Evolutionary conservation across 2,888 invertebrate species (phyloP).

Genomic region (Melanotus villosus): DNA sequence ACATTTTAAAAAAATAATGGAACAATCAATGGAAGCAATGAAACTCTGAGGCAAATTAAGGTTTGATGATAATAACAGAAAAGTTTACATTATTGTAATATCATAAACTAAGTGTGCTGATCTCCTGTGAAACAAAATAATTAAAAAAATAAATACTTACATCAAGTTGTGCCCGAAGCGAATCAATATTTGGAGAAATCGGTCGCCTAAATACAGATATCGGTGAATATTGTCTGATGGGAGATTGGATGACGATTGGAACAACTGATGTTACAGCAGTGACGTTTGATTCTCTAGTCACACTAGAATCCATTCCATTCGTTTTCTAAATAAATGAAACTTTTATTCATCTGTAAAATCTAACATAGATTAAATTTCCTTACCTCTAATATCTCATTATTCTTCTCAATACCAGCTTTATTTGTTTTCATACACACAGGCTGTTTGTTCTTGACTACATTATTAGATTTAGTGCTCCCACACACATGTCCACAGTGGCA

Average conservation of each 20-base stretch:
- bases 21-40: no score
- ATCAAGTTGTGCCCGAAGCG: conserved; percentile 69
- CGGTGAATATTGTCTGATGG: conserved; percentile 48
- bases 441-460: conserved; percentile 12
- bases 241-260: conserved; percentile 43
- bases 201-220: conserved; percentile 55
- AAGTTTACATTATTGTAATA: no score
- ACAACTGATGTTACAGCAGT: conserved; percentile 22
- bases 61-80: no score
- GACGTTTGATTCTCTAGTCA: neutral
- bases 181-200: conserved; percentile 58
- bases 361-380: no score
- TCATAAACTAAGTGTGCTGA: no score
- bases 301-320: neutral
- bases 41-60: no score
- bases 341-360: no score
- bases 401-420: conserved; percentile 17
- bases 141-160: conserved; percentile 63
- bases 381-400: conserved; percentile 8
- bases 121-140: no score
- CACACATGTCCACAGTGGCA: conserved; percentile 75
- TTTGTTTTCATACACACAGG: conserved; percentile 15
- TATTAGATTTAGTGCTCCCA: conserved; percentile 45
- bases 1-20: no score
- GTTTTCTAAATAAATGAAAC: conserved; percentile 31